Percentiles rank a stretch among this genome's conserved stretches.
Evolutionary conservation across 1,140 invertebrate species (phyloP).

Genomic region (Pollicipes pollicipes): DNA sequence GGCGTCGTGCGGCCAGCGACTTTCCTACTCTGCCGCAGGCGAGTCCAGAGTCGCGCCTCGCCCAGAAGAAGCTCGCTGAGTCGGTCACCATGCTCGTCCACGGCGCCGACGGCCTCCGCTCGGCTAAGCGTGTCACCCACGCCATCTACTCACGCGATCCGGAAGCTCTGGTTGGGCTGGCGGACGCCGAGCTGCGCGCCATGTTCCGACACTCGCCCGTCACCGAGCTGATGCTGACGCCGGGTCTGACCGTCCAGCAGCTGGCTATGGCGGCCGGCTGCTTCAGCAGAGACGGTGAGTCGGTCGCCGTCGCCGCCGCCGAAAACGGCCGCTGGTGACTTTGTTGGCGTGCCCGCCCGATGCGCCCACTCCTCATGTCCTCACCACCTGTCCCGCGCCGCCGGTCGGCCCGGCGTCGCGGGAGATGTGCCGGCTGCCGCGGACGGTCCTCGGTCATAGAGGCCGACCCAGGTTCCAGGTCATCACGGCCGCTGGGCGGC

Average conservation of each 20-base stretch:
- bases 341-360: no score
- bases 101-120: conserved; percentile 56
- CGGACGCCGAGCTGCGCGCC: conserved; percentile 41
- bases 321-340: no score
- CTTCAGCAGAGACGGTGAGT: conserved; percentile 53
- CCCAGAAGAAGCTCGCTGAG: conserved; percentile 64
- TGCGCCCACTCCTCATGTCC: no score
- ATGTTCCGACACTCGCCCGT: conserved; percentile 51
- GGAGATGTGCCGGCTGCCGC: no score
- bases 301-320: no score
- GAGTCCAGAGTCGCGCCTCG: conserved; percentile 50
- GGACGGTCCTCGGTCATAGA: no score
- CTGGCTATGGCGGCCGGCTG: conserved; percentile 67
- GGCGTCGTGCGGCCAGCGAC: no score
- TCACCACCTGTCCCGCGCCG: no score
- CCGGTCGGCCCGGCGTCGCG: no score
- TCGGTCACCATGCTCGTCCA: conserved; percentile 70
- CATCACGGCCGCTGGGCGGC: no score
- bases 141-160: conserved; percentile 57
- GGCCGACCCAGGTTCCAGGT: no score
- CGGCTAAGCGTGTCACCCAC: conserved; percentile 31
- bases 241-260: conserved; percentile 53
- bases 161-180: conserved; percentile 44
- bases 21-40: no score
- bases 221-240: conserved; percentile 42